These are phyloP conservation scores for Elanoides forficatus DNA, from an alignment of 2,113 vertebrate species.

Conservation along the genomic window DNA sequence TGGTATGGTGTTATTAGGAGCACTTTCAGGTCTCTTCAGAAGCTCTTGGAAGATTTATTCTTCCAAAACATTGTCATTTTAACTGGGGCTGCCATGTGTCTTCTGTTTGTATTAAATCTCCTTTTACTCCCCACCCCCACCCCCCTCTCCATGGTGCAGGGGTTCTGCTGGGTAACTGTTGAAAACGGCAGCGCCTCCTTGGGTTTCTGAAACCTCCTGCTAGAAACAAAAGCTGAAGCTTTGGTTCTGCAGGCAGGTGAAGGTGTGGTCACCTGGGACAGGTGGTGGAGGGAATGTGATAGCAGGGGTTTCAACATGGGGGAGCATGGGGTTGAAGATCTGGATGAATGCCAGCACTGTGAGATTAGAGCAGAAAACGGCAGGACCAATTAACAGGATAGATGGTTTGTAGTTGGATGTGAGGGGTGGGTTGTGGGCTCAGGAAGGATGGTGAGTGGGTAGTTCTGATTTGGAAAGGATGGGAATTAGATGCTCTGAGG, in stretches of 20 bases:
- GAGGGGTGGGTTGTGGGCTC: background rate
- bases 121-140: background rate
- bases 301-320: background rate
- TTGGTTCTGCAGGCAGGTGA: background rate
- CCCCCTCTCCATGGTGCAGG: fast-evolving
- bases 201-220: background rate
- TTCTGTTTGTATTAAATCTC: background rate
- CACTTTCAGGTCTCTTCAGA: background rate
- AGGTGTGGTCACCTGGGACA: background rate
- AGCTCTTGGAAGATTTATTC: background rate
- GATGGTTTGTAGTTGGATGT: background rate
- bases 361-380: background rate
- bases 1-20: background rate
- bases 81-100: background rate
- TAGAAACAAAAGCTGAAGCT: background rate
- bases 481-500: background rate
- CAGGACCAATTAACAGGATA: background rate
- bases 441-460: background rate
- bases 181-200: background rate
- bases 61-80: background rate
- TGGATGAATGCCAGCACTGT: background rate
- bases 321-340: background rate
- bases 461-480: background rate
- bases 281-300: background rate
- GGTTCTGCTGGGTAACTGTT: background rate